Evolutionary conservation across 1,140 invertebrate species (phyloP).

Genomic region (Drosophila navojoa): DNA sequence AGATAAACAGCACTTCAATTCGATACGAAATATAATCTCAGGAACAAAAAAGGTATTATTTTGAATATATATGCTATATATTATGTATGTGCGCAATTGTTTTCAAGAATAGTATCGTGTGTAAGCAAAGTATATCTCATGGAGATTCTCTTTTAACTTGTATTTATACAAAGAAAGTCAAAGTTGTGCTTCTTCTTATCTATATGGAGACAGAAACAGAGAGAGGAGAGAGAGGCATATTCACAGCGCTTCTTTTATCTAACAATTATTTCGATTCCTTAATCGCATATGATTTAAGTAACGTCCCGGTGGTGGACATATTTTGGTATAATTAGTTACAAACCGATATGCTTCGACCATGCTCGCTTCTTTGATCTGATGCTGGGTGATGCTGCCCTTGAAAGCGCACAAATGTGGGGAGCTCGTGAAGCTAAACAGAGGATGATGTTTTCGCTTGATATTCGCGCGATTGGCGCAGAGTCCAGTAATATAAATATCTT

Average conservation of each 20-base stretch:
- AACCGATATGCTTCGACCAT: constrained; percentile 75
- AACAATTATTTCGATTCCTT: constrained; percentile 60
- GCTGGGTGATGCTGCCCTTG: constrained; percentile 74
- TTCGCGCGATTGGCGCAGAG: constrained; percentile 68
- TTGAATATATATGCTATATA: not conserved
- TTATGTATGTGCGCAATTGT: not conserved
- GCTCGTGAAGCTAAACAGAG: constrained; percentile 70
- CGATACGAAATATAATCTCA: not conserved
- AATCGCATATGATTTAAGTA: constrained; percentile 72
- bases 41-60: constrained; percentile 9
- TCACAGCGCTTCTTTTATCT: constrained; percentile 38
- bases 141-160: too few relatives aligned
- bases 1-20: not conserved
- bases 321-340: constrained; percentile 69
- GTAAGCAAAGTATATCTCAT: constrained; percentile 3
- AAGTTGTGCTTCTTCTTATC: not conserved
- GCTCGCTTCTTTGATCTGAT: constrained; percentile 70
- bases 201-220: constrained; percentile 11
- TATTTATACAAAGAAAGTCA: too few relatives aligned
- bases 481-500: constrained; percentile 95
- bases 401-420: constrained; percentile 63
- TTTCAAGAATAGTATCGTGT: not conserved
- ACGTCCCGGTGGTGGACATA: constrained; percentile 67
- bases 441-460: constrained; percentile 62
- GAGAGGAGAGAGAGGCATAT: constrained; percentile 1